A percentile compares a stretch with the other conserved stretches of the same genome.
These are phyloP conservation scores for Periophthalmodon schlosseri DNA, from an alignment of 2,113 vertebrate genomes.

Conservation along the genomic window DNA sequence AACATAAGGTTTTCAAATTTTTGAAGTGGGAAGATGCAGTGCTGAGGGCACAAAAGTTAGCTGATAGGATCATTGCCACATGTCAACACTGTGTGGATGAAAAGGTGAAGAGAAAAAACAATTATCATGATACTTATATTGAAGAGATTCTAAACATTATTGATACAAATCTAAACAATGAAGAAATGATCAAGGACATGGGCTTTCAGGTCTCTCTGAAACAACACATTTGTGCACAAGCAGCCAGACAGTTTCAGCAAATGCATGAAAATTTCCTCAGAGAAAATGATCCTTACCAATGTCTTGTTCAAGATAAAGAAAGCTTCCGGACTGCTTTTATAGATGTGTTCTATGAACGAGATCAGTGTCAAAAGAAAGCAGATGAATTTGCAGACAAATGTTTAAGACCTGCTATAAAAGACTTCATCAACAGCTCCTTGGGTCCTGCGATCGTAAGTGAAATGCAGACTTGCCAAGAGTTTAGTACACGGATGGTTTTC, in stretches of 20 bases:
- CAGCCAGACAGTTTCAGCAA: constrained; percentile 8
- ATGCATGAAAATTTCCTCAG: not conserved
- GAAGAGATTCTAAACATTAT: not conserved
- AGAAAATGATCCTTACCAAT: constrained; percentile 1
- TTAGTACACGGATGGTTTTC: constrained; percentile 49
- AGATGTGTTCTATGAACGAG: constrained; percentile 46
- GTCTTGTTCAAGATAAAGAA: constrained; percentile 25
- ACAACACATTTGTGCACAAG: constrained; percentile 1
- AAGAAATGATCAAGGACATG: not conserved
- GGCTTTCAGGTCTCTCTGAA: constrained; percentile 7
- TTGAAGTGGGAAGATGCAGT: not conserved
- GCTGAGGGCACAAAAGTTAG: not conserved
- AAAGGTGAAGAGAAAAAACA: not conserved
- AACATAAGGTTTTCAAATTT: not conserved
- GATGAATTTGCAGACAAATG: constrained; percentile 41
- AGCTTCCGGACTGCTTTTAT: constrained; percentile 44
- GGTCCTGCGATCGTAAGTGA: constrained; percentile 52
- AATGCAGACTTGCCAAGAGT: constrained; percentile 49
- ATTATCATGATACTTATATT: constrained; percentile 1
- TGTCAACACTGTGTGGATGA: not conserved
- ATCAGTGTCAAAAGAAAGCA: constrained; percentile 56
- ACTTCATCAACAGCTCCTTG: constrained; percentile 31
- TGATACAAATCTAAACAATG: not conserved
- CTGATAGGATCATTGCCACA: not conserved
- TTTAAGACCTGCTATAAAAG: constrained; percentile 39